These are phyloP conservation scores for Drosophila borborema DNA, from an alignment of 2,888 invertebrate species.

Conservation along the genomic window DNA sequence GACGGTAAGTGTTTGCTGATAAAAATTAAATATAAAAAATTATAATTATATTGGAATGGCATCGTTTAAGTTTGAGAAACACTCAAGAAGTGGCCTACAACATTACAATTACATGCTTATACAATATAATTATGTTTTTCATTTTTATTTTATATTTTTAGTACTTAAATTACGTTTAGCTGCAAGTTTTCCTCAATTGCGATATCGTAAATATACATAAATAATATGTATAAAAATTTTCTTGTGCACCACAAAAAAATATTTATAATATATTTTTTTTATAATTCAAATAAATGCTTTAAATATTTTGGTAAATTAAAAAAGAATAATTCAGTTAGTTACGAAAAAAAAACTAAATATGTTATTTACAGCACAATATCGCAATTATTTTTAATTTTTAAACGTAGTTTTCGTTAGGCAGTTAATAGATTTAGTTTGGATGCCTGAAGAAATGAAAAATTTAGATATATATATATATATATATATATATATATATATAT, in stretches of 20 bases:
- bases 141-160: neutral
- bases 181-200: constrained; percentile 9
- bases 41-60: constrained; percentile 68
- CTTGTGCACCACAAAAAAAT: neutral
- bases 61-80: constrained; percentile 68
- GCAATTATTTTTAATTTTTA: constrained; percentile 20
- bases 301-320: neutral
- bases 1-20: constrained; percentile 47
- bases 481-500: no score
- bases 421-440: constrained; percentile 51
- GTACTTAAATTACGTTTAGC: constrained; percentile 31
- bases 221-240: neutral
- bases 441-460: constrained; percentile 18
- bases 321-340: neutral
- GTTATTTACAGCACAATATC: constrained; percentile 40
- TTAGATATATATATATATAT: no score
- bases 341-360: neutral
- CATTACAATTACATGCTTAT: constrained; percentile 46
- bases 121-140: constrained; percentile 7
- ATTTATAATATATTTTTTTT: neutral
- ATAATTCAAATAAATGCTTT: neutral
- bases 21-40: constrained; percentile 30
- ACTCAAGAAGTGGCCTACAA: constrained; percentile 42
- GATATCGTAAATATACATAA: no score
- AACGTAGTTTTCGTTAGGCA: constrained; percentile 35